These are phyloP conservation scores for Herpetotheres cachinnans DNA, from an alignment of 2,113 vertebrate species.

Conservation along the genomic window DNA sequence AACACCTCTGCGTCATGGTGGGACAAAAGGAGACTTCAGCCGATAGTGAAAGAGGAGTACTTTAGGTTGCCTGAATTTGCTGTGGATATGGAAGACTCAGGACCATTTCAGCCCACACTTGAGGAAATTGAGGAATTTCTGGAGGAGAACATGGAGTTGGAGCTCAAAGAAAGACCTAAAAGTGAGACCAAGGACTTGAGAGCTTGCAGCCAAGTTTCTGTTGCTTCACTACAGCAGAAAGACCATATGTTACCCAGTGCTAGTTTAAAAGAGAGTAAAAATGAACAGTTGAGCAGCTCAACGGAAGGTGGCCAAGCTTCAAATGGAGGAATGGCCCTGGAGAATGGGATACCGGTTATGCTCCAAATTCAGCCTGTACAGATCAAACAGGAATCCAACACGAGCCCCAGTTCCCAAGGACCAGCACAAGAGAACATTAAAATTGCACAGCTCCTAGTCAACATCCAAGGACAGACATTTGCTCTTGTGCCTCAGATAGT, in stretches of 20 bases:
- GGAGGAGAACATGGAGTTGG: conserved; percentile 92
- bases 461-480: conserved; percentile 94
- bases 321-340: conserved; percentile 61
- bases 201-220: conserved; percentile 68
- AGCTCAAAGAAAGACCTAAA: conserved; percentile 78
- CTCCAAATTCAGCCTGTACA: conserved; percentile 89
- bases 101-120: conserved; percentile 91
- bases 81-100: conserved; percentile 82
- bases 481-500: conserved; percentile 90
- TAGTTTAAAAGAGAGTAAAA: conserved; percentile 69
- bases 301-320: conserved; percentile 69
- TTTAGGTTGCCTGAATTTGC: conserved; percentile 82
- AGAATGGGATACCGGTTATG: conserved; percentile 81
- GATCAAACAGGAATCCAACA: conserved; percentile 83
- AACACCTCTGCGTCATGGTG: conserved; percentile 75
- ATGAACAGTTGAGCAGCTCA: conserved; percentile 41
- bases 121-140: conserved; percentile 96
- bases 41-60: conserved; percentile 81
- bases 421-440: conserved; percentile 84
- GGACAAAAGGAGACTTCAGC: conserved; percentile 77
- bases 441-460: conserved; percentile 90
- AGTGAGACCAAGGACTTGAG: conserved; percentile 70
- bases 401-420: conserved; percentile 66
- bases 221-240: conserved; percentile 68
- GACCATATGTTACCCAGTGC: conserved; percentile 78